These are phyloP conservation scores for Cerastis leucographa DNA, from an alignment of 2,888 invertebrate genomes.

Conservation along the genomic window DNA sequence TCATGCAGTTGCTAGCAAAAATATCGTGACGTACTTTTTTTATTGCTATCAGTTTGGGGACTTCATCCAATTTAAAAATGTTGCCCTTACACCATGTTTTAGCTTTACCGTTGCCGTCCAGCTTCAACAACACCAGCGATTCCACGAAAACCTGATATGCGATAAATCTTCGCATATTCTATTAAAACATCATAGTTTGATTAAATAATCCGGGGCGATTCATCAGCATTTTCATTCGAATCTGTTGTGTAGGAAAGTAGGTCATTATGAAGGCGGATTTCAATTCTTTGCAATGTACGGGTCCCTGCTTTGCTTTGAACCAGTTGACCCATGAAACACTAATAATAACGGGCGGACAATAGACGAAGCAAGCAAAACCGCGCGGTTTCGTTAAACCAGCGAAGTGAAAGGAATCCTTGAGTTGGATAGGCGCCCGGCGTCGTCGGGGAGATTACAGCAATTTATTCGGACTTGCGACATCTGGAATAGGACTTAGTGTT, in stretches of 20 bases:
- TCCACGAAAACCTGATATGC: slow-evolving; percentile 8
- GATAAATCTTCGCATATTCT: slow-evolving; percentile 1
- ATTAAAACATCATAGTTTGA: background rate
- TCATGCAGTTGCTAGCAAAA: slow-evolving; percentile 60
- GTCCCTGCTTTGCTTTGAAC: slow-evolving; percentile 62
- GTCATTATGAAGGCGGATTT: slow-evolving; percentile 61
- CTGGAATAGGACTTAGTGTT: slow-evolving; percentile 67
- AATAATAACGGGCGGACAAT: slow-evolving; percentile 80
- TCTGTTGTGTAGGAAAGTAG: slow-evolving; percentile 50
- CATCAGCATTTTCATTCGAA: slow-evolving; percentile 21
- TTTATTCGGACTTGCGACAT: slow-evolving; percentile 77
- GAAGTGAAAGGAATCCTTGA: slow-evolving; percentile 81
- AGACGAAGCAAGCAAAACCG: slow-evolving; percentile 74
- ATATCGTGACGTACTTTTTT: slow-evolving; percentile 55
- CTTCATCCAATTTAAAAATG: slow-evolving; percentile 55
- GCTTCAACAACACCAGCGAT: background rate
- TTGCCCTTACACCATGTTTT: slow-evolving; percentile 18
- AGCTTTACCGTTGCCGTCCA: background rate
- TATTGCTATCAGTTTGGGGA: slow-evolving; percentile 55
- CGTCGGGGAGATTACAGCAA: slow-evolving; percentile 79
- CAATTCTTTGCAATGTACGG: slow-evolving; percentile 66
- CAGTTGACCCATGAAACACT: slow-evolving; percentile 78
- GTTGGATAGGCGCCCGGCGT: slow-evolving; percentile 81
- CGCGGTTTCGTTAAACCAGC: slow-evolving; percentile 82
- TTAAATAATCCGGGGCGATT: slow-evolving; percentile 6